phyloP scores from a whole-genome alignment of 1,140 invertebrate species.

The Ctenoplectra terminalis region DNA sequence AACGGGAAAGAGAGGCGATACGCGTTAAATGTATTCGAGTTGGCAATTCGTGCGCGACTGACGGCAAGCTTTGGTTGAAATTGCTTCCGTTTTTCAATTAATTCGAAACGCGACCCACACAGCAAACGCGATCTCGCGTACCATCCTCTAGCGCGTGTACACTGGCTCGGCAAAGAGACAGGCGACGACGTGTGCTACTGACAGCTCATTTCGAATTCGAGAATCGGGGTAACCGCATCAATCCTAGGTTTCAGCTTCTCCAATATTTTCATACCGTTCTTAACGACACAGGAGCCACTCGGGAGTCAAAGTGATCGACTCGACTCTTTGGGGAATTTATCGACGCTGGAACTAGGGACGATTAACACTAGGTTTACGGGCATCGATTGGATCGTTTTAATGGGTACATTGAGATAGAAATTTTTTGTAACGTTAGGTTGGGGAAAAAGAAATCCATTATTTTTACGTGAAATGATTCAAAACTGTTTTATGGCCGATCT shows the following conservation, averaged over 20 bases:
- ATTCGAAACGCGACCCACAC: conserved; percentile 61
- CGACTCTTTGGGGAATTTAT: too few species aligned
- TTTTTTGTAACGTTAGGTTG: too few species aligned
- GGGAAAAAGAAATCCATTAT: too few species aligned
- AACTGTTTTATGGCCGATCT: too few species aligned
- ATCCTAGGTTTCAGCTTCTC: not conserved
- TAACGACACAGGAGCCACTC: too few species aligned
- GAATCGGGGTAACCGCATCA: conserved; percentile 27
- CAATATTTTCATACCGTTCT: not conserved
- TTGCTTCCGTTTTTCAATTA: conserved; percentile 77
- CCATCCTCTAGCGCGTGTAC: not conserved
- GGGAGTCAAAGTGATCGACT: too few species aligned
- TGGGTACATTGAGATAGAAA: too few species aligned
- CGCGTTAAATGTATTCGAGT: conserved; percentile 54
- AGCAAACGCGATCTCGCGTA: conserved; percentile 23
- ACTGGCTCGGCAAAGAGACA: conserved; percentile 11
- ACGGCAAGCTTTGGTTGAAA: conserved; percentile 59
- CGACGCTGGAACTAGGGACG: too few species aligned
- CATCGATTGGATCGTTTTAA: too few species aligned
- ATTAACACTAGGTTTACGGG: too few species aligned
- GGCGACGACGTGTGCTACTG: conserved; percentile 59
- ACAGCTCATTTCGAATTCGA: conserved; percentile 69
- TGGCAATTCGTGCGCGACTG: conserved; percentile 35
- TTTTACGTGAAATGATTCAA: too few species aligned
- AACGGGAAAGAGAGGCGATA: not conserved